A percentile compares a stretch with the other conserved stretches of the same genome.
phyloP scores from a whole-genome alignment of 2,797 vertebrate species.

The Xenops minutus region DNA sequence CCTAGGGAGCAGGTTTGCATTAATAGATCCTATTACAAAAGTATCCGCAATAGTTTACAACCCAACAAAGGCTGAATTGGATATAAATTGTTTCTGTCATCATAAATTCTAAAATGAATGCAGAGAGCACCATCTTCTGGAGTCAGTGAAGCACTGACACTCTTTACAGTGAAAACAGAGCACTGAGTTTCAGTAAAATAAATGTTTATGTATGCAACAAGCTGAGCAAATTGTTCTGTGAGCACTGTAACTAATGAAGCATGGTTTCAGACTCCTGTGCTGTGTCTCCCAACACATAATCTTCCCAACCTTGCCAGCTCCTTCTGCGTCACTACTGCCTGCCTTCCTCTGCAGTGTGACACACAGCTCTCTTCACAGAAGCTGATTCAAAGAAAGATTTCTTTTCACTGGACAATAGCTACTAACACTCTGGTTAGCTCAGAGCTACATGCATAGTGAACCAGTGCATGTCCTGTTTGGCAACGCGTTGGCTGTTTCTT shows the following conservation, averaged over 20 bases:
- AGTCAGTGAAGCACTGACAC: neutral
- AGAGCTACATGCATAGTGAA: neutral
- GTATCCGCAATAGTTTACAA: conserved; percentile 72
- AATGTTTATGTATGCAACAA: neutral
- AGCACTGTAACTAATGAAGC: neutral
- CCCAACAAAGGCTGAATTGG: conserved; percentile 36
- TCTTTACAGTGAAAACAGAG: neutral
- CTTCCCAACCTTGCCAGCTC: neutral
- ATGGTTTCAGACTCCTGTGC: neutral
- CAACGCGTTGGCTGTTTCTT: neutral
- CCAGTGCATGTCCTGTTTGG: neutral
- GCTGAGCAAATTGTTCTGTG: neutral
- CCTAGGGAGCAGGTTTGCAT: conserved; percentile 66
- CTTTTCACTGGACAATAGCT: neutral
- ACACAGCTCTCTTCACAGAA: neutral
- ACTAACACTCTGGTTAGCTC: neutral
- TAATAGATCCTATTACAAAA: conserved; percentile 66
- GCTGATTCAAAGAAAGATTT: neutral
- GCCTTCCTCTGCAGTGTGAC: fast-evolving
- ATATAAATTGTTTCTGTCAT: conserved; percentile 33
- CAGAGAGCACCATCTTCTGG: conserved; percentile 81
- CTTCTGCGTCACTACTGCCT: fast-evolving
- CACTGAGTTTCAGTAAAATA: neutral
- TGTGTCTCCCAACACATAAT: neutral
- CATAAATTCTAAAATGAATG: conserved; percentile 43